These are phyloP conservation scores for Tetranychus piercei DNA, from an alignment of 2,888 invertebrate genomes.

Conservation along the genomic window DNA sequence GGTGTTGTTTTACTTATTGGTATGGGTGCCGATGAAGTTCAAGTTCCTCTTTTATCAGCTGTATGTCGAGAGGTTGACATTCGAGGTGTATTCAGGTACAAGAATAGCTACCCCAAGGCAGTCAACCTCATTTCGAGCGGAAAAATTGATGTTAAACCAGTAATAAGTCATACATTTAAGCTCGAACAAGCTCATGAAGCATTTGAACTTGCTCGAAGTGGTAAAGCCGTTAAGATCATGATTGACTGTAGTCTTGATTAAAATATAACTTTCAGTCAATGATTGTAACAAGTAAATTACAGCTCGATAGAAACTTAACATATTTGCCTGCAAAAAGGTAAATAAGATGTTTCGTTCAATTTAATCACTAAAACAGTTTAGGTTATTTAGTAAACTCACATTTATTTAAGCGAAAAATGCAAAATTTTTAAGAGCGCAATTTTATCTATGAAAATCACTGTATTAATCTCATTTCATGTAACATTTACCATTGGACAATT, in stretches of 20 bases:
- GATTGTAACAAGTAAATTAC: too few relatives aligned
- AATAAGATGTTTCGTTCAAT: too few relatives aligned
- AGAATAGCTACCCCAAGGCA: conserved; percentile 48
- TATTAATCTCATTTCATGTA: too few relatives aligned
- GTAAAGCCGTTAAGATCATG: conserved; percentile 18
- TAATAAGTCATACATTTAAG: conserved; percentile 62
- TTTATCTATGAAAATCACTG: too few relatives aligned
- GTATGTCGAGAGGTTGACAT: conserved; percentile 66
- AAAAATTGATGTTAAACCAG: conserved; percentile 54
- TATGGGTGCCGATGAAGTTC: conserved; percentile 57
- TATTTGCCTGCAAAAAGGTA: too few relatives aligned
- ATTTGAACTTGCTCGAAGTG: conserved; percentile 49
- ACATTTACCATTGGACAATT: too few relatives aligned
- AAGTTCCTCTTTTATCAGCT: conserved; percentile 61
- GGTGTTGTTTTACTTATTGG: conserved; percentile 73
- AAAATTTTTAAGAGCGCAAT: too few relatives aligned
- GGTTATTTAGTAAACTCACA: too few relatives aligned
- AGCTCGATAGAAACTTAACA: too few relatives aligned
- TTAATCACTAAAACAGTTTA: too few relatives aligned
- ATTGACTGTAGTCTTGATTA: conserved; percentile 16
- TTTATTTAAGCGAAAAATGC: too few relatives aligned
- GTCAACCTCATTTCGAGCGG: conserved; percentile 57
- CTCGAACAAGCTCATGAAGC: conserved; percentile 59
- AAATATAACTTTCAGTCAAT: not conserved
- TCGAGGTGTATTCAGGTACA: conserved; percentile 77